Base-by-base conservation (phyloP, 1,140 invertebrate genomes). In the Lethocerus indicus region DNA sequence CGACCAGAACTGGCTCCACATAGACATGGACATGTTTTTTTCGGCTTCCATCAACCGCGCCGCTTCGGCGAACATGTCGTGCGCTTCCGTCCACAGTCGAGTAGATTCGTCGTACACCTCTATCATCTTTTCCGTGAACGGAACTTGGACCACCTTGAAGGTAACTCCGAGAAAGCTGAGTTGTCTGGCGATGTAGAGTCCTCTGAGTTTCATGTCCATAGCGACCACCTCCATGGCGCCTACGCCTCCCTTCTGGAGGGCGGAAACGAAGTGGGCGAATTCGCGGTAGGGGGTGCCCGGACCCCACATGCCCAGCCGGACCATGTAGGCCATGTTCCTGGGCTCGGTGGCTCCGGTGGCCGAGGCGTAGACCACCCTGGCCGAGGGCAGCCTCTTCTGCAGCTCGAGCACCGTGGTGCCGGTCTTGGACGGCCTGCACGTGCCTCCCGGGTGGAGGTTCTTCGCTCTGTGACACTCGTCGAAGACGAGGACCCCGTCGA, bases 151-250 rank as follows among this genome's bases (percentile, higher is more conserved):
- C 58, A 98, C 93, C 67, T 85, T 84, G 64, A 98, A 98, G 35
- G 80, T 76, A 13, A 97, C 93, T 12, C 85, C 90, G 58, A 91
- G 81, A 64, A 99, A 99, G 62, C 91, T 96, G 3, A 99, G 72
- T 65, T 99, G 96, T 9, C 96, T 70, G 1, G 96, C 95, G 52
- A 99, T 95, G 63, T 99, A 99, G 81, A 96, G 91, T 47, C 95
- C 95, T 50, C 94, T 73, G 9, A 96, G 67, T 65, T 99, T 99
- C 92, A 99, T 97, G 65, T 99, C 96, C 92, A 98, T 98, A 0
- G 96, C 95, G 32, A 99, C 92, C 46, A 99, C 85, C 69, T 99
- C 95, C 95, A 99, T 98, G 52, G 93, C 94, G 48, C 94, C 94
- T 28, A 98, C 92, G 36, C 96, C 96, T 52, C 83, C 75, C 64